phyloP scores from a whole-genome alignment of 2,888 invertebrate species.

The Dilophus febrilis region DNA sequence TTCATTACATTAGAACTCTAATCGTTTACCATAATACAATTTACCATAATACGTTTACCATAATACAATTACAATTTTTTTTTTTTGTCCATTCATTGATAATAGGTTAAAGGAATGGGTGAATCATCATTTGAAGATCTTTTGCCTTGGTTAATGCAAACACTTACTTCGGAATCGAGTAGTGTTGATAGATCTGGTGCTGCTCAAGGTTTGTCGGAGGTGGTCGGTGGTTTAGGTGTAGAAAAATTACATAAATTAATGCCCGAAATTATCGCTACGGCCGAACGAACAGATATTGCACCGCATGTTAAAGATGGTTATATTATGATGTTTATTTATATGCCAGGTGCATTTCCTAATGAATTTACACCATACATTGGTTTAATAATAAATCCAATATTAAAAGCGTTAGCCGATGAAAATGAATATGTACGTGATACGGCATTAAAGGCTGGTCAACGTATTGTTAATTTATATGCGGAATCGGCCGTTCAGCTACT shows the following conservation, averaged over 20 bases:
- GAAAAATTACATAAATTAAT: conserved; percentile 91
- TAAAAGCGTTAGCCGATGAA: conserved; percentile 95
- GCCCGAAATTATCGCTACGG: conserved; percentile 90
- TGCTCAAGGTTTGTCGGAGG: conserved; percentile 93
- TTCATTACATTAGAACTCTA: too few relatives aligned
- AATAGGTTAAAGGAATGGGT: conserved; percentile 60
- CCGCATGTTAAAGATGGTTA: conserved; percentile 98
- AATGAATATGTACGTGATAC: conserved; percentile 98
- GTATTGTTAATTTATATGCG: conserved; percentile 91
- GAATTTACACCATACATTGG: conserved; percentile 94
- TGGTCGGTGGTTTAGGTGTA: conserved; percentile 88
- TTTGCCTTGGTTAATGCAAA: conserved; percentile 96
- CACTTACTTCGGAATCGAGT: conserved; percentile 84
- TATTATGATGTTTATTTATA: conserved; percentile 99
- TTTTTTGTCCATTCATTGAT: not conserved
- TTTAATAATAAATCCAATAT: conserved; percentile 90
- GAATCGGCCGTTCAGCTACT: conserved; percentile 85
- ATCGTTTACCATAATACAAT: too few relatives aligned
- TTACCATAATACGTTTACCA: too few relatives aligned
- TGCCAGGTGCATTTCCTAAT: conserved; percentile 91
- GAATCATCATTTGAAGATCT: conserved; percentile 91
- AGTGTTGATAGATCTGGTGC: conserved; percentile 94
- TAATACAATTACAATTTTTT: too few relatives aligned
- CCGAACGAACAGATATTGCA: conserved; percentile 81
- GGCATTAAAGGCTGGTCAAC: conserved; percentile 87